These are phyloP conservation scores for Drosophila borborema DNA, from an alignment of 2,888 invertebrate species.

Conservation along the genomic window DNA sequence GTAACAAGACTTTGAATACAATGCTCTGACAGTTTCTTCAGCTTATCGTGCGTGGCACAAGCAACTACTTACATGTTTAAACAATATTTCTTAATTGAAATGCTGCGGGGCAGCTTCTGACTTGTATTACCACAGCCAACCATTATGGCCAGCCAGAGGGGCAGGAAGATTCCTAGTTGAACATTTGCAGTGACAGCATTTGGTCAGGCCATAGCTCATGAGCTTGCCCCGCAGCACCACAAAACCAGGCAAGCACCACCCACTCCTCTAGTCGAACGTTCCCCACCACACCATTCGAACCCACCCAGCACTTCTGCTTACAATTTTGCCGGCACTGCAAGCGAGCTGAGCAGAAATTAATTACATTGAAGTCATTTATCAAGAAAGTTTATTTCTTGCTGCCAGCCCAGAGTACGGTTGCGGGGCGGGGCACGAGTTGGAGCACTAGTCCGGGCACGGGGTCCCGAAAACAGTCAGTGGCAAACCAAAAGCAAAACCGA, in stretches of 20 bases:
- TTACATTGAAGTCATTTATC: conserved; percentile 81
- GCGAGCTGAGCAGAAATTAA: conserved; percentile 78
- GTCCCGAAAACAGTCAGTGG: conserved; percentile 23
- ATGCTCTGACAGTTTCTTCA: not conserved
- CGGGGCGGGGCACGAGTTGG: not conserved
- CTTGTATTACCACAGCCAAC: conserved; percentile 44
- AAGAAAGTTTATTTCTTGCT: conserved; percentile 80
- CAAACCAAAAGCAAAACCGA: conserved; percentile 38
- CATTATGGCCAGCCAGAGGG: conserved; percentile 13
- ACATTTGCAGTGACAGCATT: conserved; percentile 77
- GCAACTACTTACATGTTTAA: conserved; percentile 61
- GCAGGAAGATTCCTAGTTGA: conserved; percentile 27
- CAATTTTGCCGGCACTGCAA: conserved; percentile 67
- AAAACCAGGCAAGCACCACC: conserved; percentile 15
- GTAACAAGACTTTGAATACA: conserved; percentile 3
- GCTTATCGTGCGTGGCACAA: conserved; percentile 21
- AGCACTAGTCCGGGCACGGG: not conserved
- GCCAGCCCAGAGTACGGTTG: conserved; percentile 8
- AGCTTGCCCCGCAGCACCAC: conserved; percentile 40
- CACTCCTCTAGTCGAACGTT: not conserved
- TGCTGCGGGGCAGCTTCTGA: conserved; percentile 63
- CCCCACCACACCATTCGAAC: not conserved
- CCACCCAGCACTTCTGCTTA: conserved; percentile 41
- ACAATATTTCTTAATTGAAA: conserved; percentile 78
- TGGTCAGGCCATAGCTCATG: conserved; percentile 69